Evolutionary conservation across 2,888 invertebrate genomes (phyloP).

Genomic region (Erebia aethiops): DNA sequence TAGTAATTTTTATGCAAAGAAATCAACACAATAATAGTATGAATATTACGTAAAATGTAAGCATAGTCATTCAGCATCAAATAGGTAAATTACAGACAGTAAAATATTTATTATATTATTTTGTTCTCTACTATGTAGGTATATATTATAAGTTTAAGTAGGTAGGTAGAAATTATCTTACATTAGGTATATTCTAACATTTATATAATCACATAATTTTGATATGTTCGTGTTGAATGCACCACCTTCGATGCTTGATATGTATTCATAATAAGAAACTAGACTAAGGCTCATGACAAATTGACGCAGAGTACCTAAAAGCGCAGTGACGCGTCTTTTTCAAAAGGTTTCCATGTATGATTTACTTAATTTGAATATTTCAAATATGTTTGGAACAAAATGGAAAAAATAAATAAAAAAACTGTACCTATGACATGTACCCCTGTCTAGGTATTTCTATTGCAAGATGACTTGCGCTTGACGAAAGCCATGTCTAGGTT

Average conservation of each 20-base stretch:
- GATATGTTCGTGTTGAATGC: constrained; percentile 73
- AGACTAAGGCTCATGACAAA: constrained; percentile 26
- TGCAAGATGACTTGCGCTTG: too few relatives aligned
- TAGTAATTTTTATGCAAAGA: too few relatives aligned
- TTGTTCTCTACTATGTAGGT: background rate
- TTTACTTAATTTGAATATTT: background rate
- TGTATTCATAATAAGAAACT: constrained; percentile 39
- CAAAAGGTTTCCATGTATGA: background rate
- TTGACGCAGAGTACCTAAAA: background rate
- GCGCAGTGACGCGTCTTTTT: background rate
- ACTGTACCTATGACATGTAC: too few relatives aligned
- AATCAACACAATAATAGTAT: too few relatives aligned
- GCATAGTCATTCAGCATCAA: background rate
- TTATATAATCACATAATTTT: constrained; percentile 76
- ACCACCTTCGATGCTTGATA: constrained; percentile 68
- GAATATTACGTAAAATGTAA: too few relatives aligned
- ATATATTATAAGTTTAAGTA: constrained; percentile 13
- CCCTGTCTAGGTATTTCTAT: too few relatives aligned
- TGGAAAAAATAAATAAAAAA: too few relatives aligned
- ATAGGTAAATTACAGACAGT: background rate
- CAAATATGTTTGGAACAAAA: too few relatives aligned
- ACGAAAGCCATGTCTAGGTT: too few relatives aligned
- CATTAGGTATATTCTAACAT: constrained; percentile 47
- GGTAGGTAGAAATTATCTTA: background rate
- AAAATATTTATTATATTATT: background rate